A percentile compares a stretch with the other conserved stretches of the same genome.
Evolutionary conservation across 2,888 invertebrate species (phyloP).

Genomic region (Eucriotettix oculatus): DNA sequence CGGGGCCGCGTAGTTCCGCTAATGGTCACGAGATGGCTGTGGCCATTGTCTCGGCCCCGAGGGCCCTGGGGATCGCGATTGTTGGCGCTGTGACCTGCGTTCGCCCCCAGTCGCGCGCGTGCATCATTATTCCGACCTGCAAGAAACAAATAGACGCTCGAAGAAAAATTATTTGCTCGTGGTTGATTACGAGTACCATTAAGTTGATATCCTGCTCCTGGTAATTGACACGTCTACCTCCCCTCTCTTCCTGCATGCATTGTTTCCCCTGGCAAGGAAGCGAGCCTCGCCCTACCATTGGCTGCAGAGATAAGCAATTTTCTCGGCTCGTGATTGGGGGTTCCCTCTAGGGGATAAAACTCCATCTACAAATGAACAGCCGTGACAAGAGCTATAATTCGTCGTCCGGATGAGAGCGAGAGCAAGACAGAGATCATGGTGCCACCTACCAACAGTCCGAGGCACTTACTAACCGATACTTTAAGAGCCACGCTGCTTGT

Average conservation of each 20-base stretch:
- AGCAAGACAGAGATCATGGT: conserved; percentile 2
- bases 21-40: neutral
- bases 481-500: too few species aligned
- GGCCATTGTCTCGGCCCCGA: neutral
- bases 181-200: conserved; percentile 23
- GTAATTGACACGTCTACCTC: conserved; percentile 22
- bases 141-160: conserved; percentile 5
- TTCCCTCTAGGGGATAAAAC: conserved; percentile 44
- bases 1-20: neutral
- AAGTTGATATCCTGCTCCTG: conserved; percentile 19
- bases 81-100: neutral
- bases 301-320: conserved; percentile 42
- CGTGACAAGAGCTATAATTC: conserved; percentile 54
- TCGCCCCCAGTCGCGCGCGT: neutral
- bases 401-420: conserved; percentile 25
- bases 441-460: neutral
- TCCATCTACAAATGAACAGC: conserved; percentile 55
- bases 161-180: conserved; percentile 13
- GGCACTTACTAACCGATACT: too few species aligned
- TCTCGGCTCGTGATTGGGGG: conserved; percentile 51
- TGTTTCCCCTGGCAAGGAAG: conserved; percentile 16
- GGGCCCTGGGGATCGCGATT: neutral
- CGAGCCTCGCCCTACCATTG: conserved; percentile 17
- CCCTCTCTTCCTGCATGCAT: conserved; percentile 7
- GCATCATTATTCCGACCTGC: neutral